A percentile compares a stretch with the other conserved stretches of the same genome.
These are phyloP conservation scores for Sceloporus tristichus DNA, from an alignment of 2,113 vertebrate species.

Conservation along the genomic window DNA sequence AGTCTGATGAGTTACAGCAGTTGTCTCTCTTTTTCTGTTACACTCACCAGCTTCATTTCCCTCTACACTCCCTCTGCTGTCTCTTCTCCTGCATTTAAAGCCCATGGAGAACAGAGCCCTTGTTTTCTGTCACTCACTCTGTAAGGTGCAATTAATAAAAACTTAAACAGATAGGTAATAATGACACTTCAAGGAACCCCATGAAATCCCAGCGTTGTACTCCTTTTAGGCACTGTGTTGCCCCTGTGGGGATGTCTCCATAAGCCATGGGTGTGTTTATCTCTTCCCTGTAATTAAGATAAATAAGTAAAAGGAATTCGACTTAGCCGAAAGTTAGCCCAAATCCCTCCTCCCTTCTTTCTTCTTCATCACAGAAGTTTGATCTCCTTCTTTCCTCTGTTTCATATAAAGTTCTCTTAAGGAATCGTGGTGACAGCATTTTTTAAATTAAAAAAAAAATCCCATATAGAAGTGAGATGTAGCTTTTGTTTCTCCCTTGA, in stretches of 20 bases:
- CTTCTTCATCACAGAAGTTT: not conserved
- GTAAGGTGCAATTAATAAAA: not conserved
- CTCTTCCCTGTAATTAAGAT: not conserved
- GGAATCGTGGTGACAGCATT: conserved; percentile 1
- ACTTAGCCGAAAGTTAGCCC: not conserved
- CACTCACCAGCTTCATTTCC: not conserved
- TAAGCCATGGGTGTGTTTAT: not conserved
- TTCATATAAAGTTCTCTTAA: conserved; percentile 18
- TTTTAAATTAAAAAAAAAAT: conserved; percentile 33
- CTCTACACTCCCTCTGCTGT: not conserved
- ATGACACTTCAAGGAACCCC: not conserved
- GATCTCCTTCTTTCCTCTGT: conserved; percentile 4
- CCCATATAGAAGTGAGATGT: conserved; percentile 42
- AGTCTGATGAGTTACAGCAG: not conserved
- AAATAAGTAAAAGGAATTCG: not conserved
- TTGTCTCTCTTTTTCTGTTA: not conserved
- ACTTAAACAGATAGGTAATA: not conserved
- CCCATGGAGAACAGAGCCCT: too few relatives aligned
- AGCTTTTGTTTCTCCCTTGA: conserved; percentile 36
- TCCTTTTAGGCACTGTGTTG: not conserved
- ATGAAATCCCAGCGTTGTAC: not conserved
- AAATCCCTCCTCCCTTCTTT: not conserved
- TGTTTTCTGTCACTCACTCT: not conserved
- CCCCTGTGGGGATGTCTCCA: not conserved
- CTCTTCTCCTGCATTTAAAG: not conserved